Conservation (phyloP, 2,797 vertebrate genomes). For the Acomys russatus region DNA sequence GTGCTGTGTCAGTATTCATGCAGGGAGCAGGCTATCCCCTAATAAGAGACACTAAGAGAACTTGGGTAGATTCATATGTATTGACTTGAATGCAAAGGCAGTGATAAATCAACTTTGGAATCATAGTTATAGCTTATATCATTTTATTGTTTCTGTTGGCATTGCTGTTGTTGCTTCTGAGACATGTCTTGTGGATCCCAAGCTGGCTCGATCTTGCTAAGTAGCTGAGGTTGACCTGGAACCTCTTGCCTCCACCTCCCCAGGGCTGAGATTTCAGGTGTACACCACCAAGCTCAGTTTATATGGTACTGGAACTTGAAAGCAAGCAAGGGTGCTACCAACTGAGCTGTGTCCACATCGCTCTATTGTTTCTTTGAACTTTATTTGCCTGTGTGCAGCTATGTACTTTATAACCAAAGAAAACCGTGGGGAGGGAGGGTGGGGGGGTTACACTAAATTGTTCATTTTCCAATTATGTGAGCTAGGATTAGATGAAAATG, state of each 20-base stretch:
- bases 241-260: background rate
- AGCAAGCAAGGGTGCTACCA: background rate
- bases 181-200: too few species aligned
- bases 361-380: slow-evolving; percentile 1
- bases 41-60: background rate
- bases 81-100: slow-evolving; percentile 20
- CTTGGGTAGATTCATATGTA: background rate
- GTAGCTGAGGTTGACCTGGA: background rate
- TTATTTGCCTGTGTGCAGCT: background rate
- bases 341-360: background rate
- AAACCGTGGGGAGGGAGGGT: background rate
- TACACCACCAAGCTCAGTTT: background rate
- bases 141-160: background rate
- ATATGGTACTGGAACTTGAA: background rate
- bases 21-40: background rate
- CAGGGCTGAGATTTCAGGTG: background rate
- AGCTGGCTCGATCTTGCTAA: background rate
- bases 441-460: background rate
- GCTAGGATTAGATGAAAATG: background rate
- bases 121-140: background rate
- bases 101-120: background rate
- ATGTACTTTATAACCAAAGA: slow-evolving; percentile 39
- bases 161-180: background rate
- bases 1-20: background rate
- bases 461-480: background rate